These are phyloP conservation scores for Gymnoscopelus braueri DNA, from an alignment of 2,797 vertebrate genomes.

Conservation along the genomic window DNA sequence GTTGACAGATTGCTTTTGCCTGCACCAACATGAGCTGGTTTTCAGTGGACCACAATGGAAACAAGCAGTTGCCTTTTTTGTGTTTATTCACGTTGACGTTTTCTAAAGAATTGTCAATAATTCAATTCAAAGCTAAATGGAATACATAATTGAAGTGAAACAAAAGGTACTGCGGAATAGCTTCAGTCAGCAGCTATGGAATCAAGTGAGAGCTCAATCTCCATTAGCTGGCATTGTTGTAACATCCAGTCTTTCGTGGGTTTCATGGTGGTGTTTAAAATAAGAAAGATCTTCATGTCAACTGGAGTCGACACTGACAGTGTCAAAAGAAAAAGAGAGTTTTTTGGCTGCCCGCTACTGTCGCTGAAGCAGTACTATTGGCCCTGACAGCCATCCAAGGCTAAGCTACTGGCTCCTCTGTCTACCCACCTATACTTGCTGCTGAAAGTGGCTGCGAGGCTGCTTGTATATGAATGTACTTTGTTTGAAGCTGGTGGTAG, in stretches of 20 bases:
- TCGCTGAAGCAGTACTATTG: slow-evolving; percentile 36
- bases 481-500: slow-evolving; percentile 85
- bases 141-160: background rate
- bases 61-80: no score
- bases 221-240: slow-evolving; percentile 1
- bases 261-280: slow-evolving; percentile 17
- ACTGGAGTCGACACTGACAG: background rate
- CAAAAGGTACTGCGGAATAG: background rate
- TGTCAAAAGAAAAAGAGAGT: slow-evolving; percentile 32
- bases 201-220: background rate
- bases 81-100: no score
- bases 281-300: slow-evolving; percentile 3
- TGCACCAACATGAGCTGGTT: background rate
- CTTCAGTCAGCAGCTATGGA: background rate
- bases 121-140: background rate
- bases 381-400: slow-evolving; percentile 55
- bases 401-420: slow-evolving; percentile 72
- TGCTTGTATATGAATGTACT: slow-evolving; percentile 79
- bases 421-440: slow-evolving; percentile 68
- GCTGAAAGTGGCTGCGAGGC: slow-evolving; percentile 76
- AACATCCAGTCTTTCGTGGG: background rate
- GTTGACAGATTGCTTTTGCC: slow-evolving; percentile 11
- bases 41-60: no score
- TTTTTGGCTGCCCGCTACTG: slow-evolving; percentile 47
- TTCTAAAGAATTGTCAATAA: no score